Conservation (phyloP, 2,113 vertebrate species). For the Rhinogobius similis region DNA sequence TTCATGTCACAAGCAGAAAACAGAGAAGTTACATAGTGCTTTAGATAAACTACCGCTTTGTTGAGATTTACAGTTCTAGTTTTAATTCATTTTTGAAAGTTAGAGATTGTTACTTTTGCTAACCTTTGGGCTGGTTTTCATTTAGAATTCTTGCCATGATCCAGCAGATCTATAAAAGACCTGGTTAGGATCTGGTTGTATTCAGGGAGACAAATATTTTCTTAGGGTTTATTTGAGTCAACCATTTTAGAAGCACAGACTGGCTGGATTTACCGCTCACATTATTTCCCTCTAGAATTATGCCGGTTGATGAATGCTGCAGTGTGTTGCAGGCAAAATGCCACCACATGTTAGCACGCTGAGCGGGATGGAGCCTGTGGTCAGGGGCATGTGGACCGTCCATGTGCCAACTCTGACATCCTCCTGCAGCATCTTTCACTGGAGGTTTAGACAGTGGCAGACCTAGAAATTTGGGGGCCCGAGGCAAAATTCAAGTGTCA, state of each 20-base stretch:
- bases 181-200: neutral
- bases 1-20: too few species aligned
- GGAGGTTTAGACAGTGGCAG: too few species aligned
- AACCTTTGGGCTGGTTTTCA: too few species aligned
- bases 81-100: too few species aligned
- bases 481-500: too few species aligned
- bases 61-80: too few species aligned
- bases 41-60: too few species aligned
- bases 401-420: constrained; percentile 1
- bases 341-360: constrained; percentile 56
- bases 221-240: neutral
- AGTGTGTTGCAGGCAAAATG: constrained; percentile 51
- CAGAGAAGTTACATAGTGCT: too few species aligned
- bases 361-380: constrained; percentile 51
- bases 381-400: constrained; percentile 35
- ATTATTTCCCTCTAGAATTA: neutral
- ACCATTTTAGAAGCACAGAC: neutral
- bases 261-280: neutral
- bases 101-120: too few species aligned
- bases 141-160: neutral
- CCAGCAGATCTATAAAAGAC: neutral
- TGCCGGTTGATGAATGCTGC: neutral
- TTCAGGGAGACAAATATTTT: neutral
- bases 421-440: neutral
- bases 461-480: too few species aligned